Conservation (phyloP, 2,113 vertebrate species). For the Otus sunia region DNA sequence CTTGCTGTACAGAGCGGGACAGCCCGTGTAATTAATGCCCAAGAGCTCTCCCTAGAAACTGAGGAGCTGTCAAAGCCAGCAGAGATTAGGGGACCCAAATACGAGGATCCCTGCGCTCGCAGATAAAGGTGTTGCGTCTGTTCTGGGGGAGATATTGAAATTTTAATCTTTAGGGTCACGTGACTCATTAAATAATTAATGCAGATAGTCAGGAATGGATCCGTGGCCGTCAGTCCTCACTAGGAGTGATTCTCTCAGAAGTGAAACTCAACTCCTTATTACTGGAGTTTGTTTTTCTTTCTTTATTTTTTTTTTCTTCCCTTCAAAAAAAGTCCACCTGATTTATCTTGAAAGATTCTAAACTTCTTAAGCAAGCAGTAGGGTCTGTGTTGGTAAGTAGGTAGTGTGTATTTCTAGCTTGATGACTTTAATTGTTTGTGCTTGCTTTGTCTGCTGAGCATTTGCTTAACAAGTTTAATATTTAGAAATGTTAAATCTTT, state of each 20-base stretch:
- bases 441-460: conserved; percentile 65
- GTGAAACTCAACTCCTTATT: conserved; percentile 81
- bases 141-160: conserved; percentile 81
- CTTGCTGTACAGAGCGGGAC: background rate
- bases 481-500: conserved; percentile 72
- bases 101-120: conserved; percentile 8
- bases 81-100: conserved; percentile 34
- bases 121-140: conserved; percentile 77
- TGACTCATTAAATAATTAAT: conserved; percentile 98
- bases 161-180: conserved; percentile 88
- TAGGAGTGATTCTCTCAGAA: conserved; percentile 85
- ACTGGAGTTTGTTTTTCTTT: conserved; percentile 65
- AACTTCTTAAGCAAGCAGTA: conserved; percentile 71
- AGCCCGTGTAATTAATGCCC: background rate
- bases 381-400: conserved; percentile 65
- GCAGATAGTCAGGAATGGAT: conserved; percentile 89
- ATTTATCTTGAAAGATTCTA: conserved; percentile 72
- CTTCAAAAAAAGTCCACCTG: background rate
- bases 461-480: conserved; percentile 63
- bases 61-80: conserved; percentile 33
- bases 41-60: background rate
- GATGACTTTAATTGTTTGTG: conserved; percentile 68
- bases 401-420: conserved; percentile 63
- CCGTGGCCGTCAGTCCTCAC: conserved; percentile 84
- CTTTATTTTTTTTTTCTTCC: no score